Base-by-base conservation (phyloP, 2,797 vertebrate genomes). In the Tympanoctomys barrerae region DNA sequence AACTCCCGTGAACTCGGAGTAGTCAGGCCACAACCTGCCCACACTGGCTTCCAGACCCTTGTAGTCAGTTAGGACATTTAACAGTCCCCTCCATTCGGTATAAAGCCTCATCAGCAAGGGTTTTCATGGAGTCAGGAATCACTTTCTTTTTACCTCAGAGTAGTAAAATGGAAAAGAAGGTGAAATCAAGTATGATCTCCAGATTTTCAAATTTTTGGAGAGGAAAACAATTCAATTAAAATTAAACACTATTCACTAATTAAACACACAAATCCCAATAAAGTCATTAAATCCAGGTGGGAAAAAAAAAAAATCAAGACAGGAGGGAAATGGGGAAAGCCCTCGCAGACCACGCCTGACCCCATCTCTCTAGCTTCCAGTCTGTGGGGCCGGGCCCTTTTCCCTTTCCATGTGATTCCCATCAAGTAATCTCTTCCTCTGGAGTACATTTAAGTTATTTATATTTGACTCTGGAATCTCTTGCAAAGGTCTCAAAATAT, bases 151-250 rank as follows among this genome's bases (percentile, higher is more conserved):
- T 21, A 61, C 31, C 79, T 80, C 54, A 68, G 7, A 11, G 36
- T 0, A 3, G 26, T 24, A 18, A 57, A 39, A 70, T 12, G 24
- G 46, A 24, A 73, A 36, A 77, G 33, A 79, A 5, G 14, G 18
- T 12, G 5, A 88, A 39, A 68, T 46, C 61, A 95, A 87, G 46
- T 39, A 81, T 26, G 28, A 46, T 52, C 33, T 75, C 79, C 71
- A 75, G n/a, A 75, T 61, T 84, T 92, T 78, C 39, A n/a, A 33
- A 77, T 64, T 68, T 54, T 94, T 62, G 12, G 24, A 88, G 39
- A 91, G 70, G 70, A 77, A 71, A 92, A 75, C 2, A 73, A 52
- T 66, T 66, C 21, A 22, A 96, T 54, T 86, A 71, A 71, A 71
- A 81, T 9, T 42, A 73, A 89, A 22, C 49, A n/a, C 52, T 89